Percentiles rank a stretch among this genome's conserved stretches.
Conservation (phyloP, 2,888 invertebrate genomes). For the Drosophila prolongata region DNA sequence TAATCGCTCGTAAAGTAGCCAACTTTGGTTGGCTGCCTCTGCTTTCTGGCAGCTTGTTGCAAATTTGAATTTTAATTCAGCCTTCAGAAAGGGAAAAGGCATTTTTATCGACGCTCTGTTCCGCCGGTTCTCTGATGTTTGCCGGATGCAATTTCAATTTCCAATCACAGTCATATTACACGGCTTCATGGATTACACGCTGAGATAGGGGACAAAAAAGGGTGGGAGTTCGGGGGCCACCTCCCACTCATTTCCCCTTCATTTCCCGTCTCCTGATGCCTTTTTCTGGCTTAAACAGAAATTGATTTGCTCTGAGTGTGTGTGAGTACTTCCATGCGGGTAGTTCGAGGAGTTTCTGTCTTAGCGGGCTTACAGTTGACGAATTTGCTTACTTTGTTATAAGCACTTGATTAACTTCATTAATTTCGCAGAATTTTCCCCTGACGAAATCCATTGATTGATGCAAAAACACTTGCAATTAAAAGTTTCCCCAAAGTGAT, state of each 20-base stretch:
- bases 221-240: background rate
- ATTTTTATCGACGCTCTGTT: slow-evolving; percentile 31
- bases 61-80: slow-evolving; percentile 65
- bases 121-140: slow-evolving; percentile 45
- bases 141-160: slow-evolving; percentile 79
- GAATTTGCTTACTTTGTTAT: slow-evolving; percentile 1
- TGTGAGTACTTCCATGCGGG: slow-evolving; percentile 36
- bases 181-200: slow-evolving; percentile 67
- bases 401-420: background rate
- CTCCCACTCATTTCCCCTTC: slow-evolving; percentile 12
- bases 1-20: slow-evolving; percentile 50
- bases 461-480: slow-evolving; percentile 4
- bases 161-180: slow-evolving; percentile 78
- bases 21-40: slow-evolving; percentile 45
- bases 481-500: slow-evolving; percentile 17
- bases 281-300: slow-evolving; percentile 45
- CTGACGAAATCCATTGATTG: background rate
- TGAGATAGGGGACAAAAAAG: slow-evolving; percentile 7
- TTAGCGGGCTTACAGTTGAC: slow-evolving; percentile 10
- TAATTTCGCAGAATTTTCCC: background rate
- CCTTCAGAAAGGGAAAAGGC: slow-evolving; percentile 17
- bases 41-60: slow-evolving; percentile 45
- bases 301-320: slow-evolving; percentile 43
- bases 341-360: slow-evolving; percentile 39
- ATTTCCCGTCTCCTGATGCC: slow-evolving; percentile 3